A percentile compares a stretch with the other conserved stretches of the same genome.
Conservation (phyloP, 1,140 invertebrate genomes). For the Drosophila ananassae region DNA sequence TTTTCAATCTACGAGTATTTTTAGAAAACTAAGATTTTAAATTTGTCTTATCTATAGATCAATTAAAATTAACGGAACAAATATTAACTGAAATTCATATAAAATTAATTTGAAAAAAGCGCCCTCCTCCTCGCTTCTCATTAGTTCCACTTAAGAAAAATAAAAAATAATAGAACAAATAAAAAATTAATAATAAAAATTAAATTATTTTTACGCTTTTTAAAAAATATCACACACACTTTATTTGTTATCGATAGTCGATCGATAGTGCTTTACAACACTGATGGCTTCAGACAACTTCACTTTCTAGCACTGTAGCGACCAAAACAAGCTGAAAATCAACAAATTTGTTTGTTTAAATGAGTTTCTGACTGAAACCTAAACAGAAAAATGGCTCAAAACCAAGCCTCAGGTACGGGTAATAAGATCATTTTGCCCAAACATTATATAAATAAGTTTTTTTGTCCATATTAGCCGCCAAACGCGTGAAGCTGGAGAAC, state of each 20-base stretch:
- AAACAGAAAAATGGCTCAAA: constrained; percentile 47
- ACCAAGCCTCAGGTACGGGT: constrained; percentile 39
- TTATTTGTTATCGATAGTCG: not conserved
- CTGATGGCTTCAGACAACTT: not conserved
- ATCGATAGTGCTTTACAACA: not conserved
- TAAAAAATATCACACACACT: not conserved
- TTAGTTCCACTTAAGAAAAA: too few species aligned
- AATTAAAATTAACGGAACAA: too few species aligned
- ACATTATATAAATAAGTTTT: not conserved
- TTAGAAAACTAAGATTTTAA: too few species aligned
- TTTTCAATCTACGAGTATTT: too few species aligned
- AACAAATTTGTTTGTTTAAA: constrained; percentile 32
- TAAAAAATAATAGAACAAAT: too few species aligned
- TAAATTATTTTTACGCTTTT: too few species aligned
- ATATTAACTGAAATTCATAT: too few species aligned
- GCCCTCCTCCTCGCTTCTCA: too few species aligned
- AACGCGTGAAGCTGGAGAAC: constrained; percentile 56
- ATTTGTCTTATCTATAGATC: too few species aligned
- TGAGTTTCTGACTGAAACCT: constrained; percentile 22
- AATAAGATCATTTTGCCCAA: not conserved
- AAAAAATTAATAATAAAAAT: too few species aligned
- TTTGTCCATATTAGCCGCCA: constrained; percentile 20
- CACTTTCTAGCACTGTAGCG: not conserved
- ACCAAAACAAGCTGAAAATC: not conserved
- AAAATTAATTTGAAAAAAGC: too few species aligned